Percentiles rank a stretch among this genome's conserved stretches.
phyloP scores from a whole-genome alignment of 2,113 vertebrate species.

The Perccottus glenii region DNA sequence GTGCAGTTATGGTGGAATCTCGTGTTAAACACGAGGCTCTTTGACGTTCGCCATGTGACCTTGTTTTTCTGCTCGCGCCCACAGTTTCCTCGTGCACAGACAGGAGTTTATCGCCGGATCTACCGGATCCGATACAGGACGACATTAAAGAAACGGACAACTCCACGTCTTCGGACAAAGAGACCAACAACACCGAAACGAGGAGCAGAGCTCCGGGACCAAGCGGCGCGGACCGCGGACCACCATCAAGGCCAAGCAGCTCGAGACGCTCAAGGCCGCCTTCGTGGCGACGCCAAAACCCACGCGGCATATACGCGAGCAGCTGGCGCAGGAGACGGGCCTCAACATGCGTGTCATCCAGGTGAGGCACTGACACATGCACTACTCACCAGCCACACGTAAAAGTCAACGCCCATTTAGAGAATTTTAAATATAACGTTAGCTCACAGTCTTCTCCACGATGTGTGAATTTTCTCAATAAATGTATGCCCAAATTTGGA shows the following conservation, averaged over 20 bases:
- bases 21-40: too few species aligned
- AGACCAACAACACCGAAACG: constrained; percentile 96
- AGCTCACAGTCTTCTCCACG: too few species aligned
- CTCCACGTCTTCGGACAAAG: constrained; percentile 97
- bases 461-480: too few species aligned
- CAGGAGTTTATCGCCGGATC: constrained; percentile 96
- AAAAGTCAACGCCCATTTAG: too few species aligned
- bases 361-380: constrained; percentile 71
- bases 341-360: constrained; percentile 98
- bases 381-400: too few species aligned
- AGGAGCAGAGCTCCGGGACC: constrained; percentile 93
- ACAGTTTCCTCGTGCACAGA: constrained; percentile 98
- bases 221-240: constrained; percentile 94
- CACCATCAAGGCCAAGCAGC: constrained; percentile 98
- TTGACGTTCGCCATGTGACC: constrained; percentile 57
- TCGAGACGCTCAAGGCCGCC: constrained; percentile 97
- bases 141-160: constrained; percentile 97
- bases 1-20: too few species aligned
- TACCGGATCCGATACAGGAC: constrained; percentile 91
- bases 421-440: too few species aligned
- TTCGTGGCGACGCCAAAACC: constrained; percentile 97
- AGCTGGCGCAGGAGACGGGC: constrained; percentile 96
- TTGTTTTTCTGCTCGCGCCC: constrained; percentile 21
- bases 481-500: too few species aligned
- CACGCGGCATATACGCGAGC: constrained; percentile 95